Base-by-base conservation (phyloP, 1,140 invertebrate genomes). In the Hycleus phaleratus region DNA sequence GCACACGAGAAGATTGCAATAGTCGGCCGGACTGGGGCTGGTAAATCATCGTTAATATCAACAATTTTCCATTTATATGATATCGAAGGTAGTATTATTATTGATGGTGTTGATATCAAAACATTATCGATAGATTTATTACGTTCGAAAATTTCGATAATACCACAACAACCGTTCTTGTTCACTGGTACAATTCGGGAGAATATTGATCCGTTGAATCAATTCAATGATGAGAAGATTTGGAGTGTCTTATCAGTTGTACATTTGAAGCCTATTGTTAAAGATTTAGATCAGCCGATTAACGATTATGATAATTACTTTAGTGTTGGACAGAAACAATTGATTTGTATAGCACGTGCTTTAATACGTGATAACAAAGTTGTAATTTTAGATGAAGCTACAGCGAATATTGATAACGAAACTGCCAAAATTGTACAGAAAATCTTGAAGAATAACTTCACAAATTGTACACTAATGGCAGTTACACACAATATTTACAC, bases 131-230 rank as follows among this genome's bases (percentile, higher is more conserved):
- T 91, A 3, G 79, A 85, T 59, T 82, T 86, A 63, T 69, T 92
- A 3, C 75, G 89, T 6, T 79, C 78, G 10, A 81, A 82, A 57
- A 81, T 91, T 25, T 86, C 87, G 26, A 88, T 90, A 25, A 88
- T 91, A 58, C 88, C 88, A 1, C 88, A 93, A 73, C 88, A 87
- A 61, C 90, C 91, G 0, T 84, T 93, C 7, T 70, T 93, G 0
- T 94, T 93, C 69, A 86, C 87, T 1, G 90, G 88, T 0, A 82
- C 82, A 6, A 65, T 93, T 47, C 78, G 92, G 11, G 85, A 84
- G 65, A 95, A 95, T 73, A 75, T 95, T 61, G 92, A 95, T 76
- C 91, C 92, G 0, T 92, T 92, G 66, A 78, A 85, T 60, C 69
- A 76, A n/a, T 85, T 85, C 65, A 72, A 73, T 38, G 90, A 94